Evolutionary conservation across 2,888 invertebrate species (phyloP).

Genomic region (Meiosimyza platycephala): DNA sequence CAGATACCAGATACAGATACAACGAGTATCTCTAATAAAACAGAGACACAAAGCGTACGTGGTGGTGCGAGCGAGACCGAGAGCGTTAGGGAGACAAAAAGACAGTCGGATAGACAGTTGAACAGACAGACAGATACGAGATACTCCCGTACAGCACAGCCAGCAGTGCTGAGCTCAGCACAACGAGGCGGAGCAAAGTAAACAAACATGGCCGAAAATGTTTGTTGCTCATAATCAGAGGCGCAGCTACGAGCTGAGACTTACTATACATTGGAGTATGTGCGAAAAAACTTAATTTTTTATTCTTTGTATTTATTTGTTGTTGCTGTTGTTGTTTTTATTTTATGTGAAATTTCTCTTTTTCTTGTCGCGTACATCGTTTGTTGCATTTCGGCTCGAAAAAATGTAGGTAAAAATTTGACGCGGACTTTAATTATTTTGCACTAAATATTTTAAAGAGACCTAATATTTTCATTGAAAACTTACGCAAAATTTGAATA

Average conservation of each 20-base stretch:
- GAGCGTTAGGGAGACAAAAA: constrained; percentile 16
- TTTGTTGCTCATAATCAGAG: constrained; percentile 61
- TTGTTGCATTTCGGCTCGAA: too few relatives aligned
- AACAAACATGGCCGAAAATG: constrained; percentile 67
- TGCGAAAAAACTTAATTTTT: too few relatives aligned
- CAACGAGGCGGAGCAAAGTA: constrained; percentile 66
- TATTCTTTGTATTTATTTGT: too few relatives aligned
- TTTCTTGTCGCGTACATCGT: too few relatives aligned
- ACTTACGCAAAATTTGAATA: too few relatives aligned
- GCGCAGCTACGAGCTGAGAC: constrained; percentile 45
- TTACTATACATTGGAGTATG: too few relatives aligned
- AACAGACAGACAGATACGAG: constrained; percentile 1
- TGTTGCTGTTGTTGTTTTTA: too few relatives aligned
- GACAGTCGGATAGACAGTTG: neutral
- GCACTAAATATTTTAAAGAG: too few relatives aligned
- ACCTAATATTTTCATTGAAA: too few relatives aligned
- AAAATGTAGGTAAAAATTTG: too few relatives aligned
- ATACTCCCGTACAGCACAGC: neutral
- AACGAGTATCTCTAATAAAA: neutral
- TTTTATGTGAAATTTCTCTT: too few relatives aligned
- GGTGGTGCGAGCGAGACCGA: constrained; percentile 1
- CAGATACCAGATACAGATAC: constrained; percentile 1
- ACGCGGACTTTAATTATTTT: too few relatives aligned
- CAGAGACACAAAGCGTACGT: neutral
- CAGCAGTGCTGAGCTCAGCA: constrained; percentile 34